Percentiles rank a stretch among this genome's conserved stretches.
Evolutionary conservation across 2,113 vertebrate genomes (phyloP).

Genomic region (Apaloderma vittatum): DNA sequence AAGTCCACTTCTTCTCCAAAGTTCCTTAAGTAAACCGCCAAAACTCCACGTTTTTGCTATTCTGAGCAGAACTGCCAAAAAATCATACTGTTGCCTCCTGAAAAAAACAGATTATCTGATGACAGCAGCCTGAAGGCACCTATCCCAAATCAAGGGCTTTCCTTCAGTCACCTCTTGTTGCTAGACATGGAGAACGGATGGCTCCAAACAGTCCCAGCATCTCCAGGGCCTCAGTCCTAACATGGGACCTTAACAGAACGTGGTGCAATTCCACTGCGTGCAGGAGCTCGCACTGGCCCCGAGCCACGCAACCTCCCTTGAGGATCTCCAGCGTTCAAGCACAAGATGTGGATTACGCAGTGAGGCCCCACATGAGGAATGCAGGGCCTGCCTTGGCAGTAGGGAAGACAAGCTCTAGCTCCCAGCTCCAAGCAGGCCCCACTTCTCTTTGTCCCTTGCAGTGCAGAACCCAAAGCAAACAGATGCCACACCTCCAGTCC

Average conservation of each 20-base stretch:
- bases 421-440: not conserved
- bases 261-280: not conserved
- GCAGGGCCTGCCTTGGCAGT: slow-evolving; percentile 1
- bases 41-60: not conserved
- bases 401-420: not conserved
- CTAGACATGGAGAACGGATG: not conserved
- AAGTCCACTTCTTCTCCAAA: no score
- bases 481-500: not conserved
- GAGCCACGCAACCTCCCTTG: not conserved
- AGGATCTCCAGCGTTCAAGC: not conserved
- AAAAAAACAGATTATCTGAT: slow-evolving; percentile 3
- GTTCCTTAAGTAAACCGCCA: not conserved
- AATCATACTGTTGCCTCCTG: not conserved
- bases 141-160: not conserved
- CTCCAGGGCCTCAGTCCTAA: not conserved
- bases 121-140: not conserved
- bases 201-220: not conserved
- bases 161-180: not conserved
- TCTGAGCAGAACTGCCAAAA: not conserved
- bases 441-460: not conserved
- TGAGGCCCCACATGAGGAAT: not conserved
- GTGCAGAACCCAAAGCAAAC: not conserved
- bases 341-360: not conserved
- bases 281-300: not conserved
- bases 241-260: not conserved